Evolutionary conservation across 2,888 invertebrate species (phyloP).

Genomic region (Thysanoteuthis rhombus): DNA sequence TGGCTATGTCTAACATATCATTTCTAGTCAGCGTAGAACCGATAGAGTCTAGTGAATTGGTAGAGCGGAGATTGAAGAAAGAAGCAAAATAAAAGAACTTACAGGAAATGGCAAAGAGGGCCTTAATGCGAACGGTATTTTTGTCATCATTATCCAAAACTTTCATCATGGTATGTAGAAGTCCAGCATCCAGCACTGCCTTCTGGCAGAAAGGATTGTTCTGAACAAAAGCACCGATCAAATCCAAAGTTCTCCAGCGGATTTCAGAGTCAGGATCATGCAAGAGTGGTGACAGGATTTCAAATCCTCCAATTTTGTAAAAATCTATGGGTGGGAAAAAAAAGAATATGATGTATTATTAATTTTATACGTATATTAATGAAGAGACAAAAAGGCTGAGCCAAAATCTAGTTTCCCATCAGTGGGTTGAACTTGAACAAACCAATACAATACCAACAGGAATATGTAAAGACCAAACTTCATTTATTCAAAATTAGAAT

Average conservation of each 20-base stretch:
- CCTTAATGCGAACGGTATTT: slow-evolving; percentile 75
- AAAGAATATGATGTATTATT: no score
- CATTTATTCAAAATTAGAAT: no score
- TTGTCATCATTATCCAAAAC: slow-evolving; percentile 74
- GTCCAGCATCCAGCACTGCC: slow-evolving; percentile 74
- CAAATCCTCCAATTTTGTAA: slow-evolving; percentile 84
- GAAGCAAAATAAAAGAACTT: slow-evolving; percentile 62
- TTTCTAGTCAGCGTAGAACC: no score
- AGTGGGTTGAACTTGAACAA: no score
- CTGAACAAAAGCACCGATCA: slow-evolving; percentile 83
- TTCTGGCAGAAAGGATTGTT: slow-evolving; percentile 87
- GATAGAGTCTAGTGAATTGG: no score
- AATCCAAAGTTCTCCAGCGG: slow-evolving; percentile 75
- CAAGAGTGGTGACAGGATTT: slow-evolving; percentile 77
- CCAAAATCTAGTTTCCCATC: no score
- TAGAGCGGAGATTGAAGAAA: not conserved
- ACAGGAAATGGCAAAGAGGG: slow-evolving; percentile 84
- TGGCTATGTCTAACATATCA: no score
- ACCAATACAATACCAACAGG: no score
- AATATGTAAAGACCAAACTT: no score
- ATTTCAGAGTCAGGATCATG: slow-evolving; percentile 75
- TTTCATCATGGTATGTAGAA: slow-evolving; percentile 75
- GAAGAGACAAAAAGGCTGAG: no score
- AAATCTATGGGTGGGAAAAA: slow-evolving; percentile 76
- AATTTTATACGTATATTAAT: no score